A percentile compares a stretch with the other conserved stretches of the same genome.
Conservation (phyloP, 2,797 vertebrate genomes). For the Gymnopithys bicolor region DNA sequence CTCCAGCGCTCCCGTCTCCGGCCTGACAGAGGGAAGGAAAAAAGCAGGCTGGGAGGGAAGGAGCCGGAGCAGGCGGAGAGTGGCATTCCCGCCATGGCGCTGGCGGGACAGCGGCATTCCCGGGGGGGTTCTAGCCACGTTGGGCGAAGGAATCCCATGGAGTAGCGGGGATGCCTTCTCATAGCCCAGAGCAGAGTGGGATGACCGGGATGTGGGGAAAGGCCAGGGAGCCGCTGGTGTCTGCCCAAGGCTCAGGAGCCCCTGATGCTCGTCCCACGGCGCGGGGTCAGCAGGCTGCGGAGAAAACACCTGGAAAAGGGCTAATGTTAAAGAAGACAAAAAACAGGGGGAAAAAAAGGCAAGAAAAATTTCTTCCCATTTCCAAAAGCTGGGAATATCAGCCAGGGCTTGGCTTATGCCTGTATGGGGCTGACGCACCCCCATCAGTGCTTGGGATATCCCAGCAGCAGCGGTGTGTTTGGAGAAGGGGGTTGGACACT, state of each 20-base stretch:
- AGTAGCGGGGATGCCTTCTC: background rate
- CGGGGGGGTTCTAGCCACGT: background rate
- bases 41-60: conserved; percentile 59
- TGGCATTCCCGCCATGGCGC: conserved; percentile 66
- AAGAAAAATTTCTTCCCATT: background rate
- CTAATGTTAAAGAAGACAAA: background rate
- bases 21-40: conserved; percentile 21
- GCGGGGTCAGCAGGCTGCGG: background rate
- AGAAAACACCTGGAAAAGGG: conserved; percentile 13
- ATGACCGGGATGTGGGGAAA: background rate
- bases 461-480: background rate
- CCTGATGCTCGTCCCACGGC: background rate
- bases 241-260: background rate
- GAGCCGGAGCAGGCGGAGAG: background rate
- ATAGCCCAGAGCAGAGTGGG: rapidly evolving
- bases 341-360: background rate
- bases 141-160: rapidly evolving
- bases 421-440: background rate
- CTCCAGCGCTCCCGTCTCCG: background rate
- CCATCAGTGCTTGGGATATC: background rate
- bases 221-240: background rate
- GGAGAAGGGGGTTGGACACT: background rate
- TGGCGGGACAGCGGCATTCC: background rate
- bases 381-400: background rate
- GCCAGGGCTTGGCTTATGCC: background rate